Evolutionary conservation across 2,888 invertebrate species (phyloP).

Genomic region (Ichneumoninae sp.): DNA sequence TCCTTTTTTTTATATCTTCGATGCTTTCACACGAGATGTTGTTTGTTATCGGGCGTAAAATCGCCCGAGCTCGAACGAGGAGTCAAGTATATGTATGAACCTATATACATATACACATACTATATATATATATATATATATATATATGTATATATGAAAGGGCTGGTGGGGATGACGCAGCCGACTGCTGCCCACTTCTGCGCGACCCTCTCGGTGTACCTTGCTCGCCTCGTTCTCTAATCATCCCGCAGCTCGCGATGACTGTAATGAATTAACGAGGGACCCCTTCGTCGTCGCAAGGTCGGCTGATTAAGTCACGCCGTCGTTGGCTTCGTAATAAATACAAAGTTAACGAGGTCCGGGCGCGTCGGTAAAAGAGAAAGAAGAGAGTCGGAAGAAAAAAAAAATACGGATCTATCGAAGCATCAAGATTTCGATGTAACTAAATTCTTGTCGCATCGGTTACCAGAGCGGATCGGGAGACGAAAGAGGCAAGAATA

Average conservation of each 20-base stretch:
- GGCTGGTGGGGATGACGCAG: neutral
- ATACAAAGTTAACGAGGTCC: conserved; percentile 50
- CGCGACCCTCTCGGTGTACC: neutral
- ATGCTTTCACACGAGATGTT: neutral
- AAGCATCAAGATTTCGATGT: neutral
- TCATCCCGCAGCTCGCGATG: conserved; percentile 6
- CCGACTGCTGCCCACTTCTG: neutral
- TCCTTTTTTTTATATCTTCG: neutral
- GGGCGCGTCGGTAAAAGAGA: conserved; percentile 1
- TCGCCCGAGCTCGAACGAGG: neutral
- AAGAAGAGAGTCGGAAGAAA: conserved; percentile 1
- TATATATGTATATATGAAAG: neutral
- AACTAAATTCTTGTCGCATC: neutral
- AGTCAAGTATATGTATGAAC: conserved; percentile 9
- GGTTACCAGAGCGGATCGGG: neutral
- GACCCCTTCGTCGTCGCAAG: neutral
- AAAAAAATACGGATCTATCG: neutral
- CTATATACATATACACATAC: neutral
- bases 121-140: neutral
- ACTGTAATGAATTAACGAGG: conserved; percentile 46
- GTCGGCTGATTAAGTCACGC: conserved; percentile 22
- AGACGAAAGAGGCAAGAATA: conserved; percentile 37
- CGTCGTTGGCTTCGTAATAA: conserved; percentile 36
- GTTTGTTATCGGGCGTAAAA: conserved; percentile 11
- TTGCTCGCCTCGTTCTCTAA: conserved; percentile 24